phyloP scores from a whole-genome alignment of 2,888 invertebrate species.

The Himalopsyche anomala region DNA sequence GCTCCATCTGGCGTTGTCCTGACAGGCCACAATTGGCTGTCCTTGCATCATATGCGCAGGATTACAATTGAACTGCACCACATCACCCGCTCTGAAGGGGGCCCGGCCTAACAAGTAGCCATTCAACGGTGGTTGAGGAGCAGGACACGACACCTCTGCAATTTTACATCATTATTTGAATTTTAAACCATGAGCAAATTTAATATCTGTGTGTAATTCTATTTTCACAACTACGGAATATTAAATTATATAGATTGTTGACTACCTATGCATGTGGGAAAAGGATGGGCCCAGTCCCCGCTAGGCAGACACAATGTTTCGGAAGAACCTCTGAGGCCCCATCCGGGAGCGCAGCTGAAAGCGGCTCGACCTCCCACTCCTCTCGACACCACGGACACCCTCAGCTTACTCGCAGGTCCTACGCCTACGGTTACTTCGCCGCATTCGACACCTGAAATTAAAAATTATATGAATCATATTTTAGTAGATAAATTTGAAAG shows the following conservation, averaged over 20 bases:
- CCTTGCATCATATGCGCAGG: constrained; percentile 93
- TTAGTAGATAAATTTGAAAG: background rate
- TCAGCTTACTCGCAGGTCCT: constrained; percentile 77
- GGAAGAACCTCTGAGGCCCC: constrained; percentile 84
- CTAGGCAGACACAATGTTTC: constrained; percentile 86
- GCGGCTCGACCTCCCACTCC: constrained; percentile 89
- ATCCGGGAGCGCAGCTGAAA: constrained; percentile 87
- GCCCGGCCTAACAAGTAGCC: constrained; percentile 88
- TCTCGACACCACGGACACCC: constrained; percentile 85
- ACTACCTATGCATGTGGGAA: constrained; percentile 84
- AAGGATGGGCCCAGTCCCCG: constrained; percentile 88
- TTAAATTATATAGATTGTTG: too few relatives aligned
- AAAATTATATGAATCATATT: background rate
- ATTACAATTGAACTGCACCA: constrained; percentile 91
- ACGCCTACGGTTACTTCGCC: constrained; percentile 81
- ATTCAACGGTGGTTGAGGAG: constrained; percentile 84
- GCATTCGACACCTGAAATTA: constrained; percentile 84
- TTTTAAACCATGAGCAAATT: too few relatives aligned
- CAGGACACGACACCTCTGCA: constrained; percentile 88
- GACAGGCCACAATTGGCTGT: constrained; percentile 91
- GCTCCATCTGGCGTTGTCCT: constrained; percentile 91
- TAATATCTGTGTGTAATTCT: too few relatives aligned
- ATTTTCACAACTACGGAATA: too few relatives aligned
- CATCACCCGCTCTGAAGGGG: constrained; percentile 89
- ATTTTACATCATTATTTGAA: background rate